Conservation (phyloP, 2,797 vertebrate genomes). For the Enteromius argenteus region DNA sequence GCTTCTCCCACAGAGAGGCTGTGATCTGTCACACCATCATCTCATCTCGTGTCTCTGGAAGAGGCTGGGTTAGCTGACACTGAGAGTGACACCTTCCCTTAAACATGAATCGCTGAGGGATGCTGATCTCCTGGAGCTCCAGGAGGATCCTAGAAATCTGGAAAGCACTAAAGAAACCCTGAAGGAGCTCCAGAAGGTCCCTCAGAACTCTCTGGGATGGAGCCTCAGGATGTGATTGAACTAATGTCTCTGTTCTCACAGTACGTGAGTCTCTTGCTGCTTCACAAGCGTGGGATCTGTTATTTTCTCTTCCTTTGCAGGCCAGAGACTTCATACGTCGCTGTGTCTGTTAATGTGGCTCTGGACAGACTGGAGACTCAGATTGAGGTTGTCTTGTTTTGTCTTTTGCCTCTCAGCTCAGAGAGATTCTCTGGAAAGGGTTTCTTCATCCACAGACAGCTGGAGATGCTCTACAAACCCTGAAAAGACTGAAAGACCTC, state of each 20-base stretch:
- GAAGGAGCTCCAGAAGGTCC: not conserved
- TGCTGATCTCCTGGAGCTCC: not conserved
- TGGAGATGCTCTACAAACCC: not conserved
- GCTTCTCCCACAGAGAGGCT: not conserved
- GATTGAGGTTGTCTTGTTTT: not conserved
- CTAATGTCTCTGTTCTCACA: not conserved
- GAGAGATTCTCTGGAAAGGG: not conserved
- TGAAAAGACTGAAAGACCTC: not conserved
- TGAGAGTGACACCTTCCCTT: not conserved
- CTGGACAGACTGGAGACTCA: not conserved
- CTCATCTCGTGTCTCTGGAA: not conserved
- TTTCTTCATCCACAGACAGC: not conserved
- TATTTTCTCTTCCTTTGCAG: not conserved
- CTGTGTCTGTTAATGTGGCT: not conserved
- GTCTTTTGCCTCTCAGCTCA: not conserved
- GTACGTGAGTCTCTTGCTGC: not conserved
- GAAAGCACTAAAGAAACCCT: not conserved
- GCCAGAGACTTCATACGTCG: not conserved
- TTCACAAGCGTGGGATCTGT: not conserved
- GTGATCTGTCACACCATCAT: not conserved
- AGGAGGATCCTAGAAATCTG: not conserved
- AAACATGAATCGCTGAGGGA: not conserved
- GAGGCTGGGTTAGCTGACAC: not conserved
- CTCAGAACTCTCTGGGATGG: not conserved
- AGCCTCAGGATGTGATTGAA: not conserved